Base-by-base conservation (phyloP, 1,140 invertebrate genomes). In the Lasioglossum albipes region DNA sequence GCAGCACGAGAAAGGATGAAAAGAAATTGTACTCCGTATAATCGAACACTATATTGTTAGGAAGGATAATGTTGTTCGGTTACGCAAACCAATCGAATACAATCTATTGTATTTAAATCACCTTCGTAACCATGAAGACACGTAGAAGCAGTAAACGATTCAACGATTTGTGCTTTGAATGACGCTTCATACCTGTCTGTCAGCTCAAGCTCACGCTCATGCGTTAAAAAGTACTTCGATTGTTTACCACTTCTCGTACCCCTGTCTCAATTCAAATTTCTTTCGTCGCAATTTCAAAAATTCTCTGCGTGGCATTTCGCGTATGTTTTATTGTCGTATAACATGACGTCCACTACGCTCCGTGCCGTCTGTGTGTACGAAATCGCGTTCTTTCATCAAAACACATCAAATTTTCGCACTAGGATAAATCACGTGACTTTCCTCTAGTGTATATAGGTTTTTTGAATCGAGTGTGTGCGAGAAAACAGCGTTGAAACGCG, bases 81-180 rank as follows among this genome's bases (percentile, higher is more conserved):
- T 80, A n/a, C 42, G 78, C 72, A 69, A 80, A 75, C 13, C 31
- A 69, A 75, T 69, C 79, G 66, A 75, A 75, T 42, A 62, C 72
- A 75, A 75, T 75, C 54, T 62, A 80, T 69, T 80, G 72, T 75
- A 80, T 75, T 80, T 75, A 80, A 80, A 80, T 80, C n/a, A 12
- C 42, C 49, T 41, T 12, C 45, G 2, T 64, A 59, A 67, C 45
- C 52, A 42, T 13, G 41, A 7, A 45, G 16, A n/a, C 49, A 59
- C 36, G 27, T 16, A 36, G 18, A 64, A 52, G 16, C 27, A 52
- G 10, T 42, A 22, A 65, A 52, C 22, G 12, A n/a, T 2, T 4
- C 10, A 45, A 61, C n/a, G 13, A 64, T 41, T 49, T 36, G 5
- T 27, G 5, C 52, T 41, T 57, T 13, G 49, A 74, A 74, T 66